Base-by-base conservation (phyloP, 2,113 vertebrate species). In the Dascyllus trimaculatus region DNA sequence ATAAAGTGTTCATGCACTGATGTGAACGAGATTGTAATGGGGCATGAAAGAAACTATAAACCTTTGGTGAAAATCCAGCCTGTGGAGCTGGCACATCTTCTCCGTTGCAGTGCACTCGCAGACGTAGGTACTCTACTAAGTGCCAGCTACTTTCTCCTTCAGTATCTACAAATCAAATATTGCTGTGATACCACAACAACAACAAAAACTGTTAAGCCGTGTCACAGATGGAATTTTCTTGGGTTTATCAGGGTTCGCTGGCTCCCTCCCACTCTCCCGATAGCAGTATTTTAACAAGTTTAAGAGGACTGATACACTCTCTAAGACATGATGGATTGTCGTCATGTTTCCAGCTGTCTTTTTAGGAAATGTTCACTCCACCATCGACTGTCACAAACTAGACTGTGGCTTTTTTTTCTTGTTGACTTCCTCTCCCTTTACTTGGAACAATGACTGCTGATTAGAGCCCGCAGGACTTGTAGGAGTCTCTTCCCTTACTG, bases 11-110 rank as follows among this genome's bases (percentile, higher is more conserved):
- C 17, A 57, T 53, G 43, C 3, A 21, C 24, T 21, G 40, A 43
- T 51, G 19, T 51, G 19, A 51, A 51, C 19, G 3, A 19, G 22
- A 18, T 13, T 38, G 15, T 58, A 59, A 56, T 60, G 19, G 15
- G 8, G 19, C 61, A n/a, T 45, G 25, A 67, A 71, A 15, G 38
- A 60, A 49, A 57, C 38, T 4, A 7, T 40, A 53, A 75, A 49
- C n/a, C 22, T 67, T 61, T 61, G 71, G 71, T 80, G n/a, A 29
- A 64, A 79, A 61, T 80, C 45, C 52, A 79, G 58, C 5, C 2
- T 45, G n/a, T 29, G 10, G 1, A 51, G 19, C 24, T 59, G 52
- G 29, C n/a, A 17, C 40, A 48, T 24, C 0, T 7, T 59, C 53
- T 40, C 19, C 54, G 52, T 60, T 21, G 18, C 19, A 51, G 15